Percentiles rank a stretch among this genome's conserved stretches.
Conservation (phyloP, 1,140 invertebrate species). For the Pachyrhynchus sulphureomaculatus region DNA sequence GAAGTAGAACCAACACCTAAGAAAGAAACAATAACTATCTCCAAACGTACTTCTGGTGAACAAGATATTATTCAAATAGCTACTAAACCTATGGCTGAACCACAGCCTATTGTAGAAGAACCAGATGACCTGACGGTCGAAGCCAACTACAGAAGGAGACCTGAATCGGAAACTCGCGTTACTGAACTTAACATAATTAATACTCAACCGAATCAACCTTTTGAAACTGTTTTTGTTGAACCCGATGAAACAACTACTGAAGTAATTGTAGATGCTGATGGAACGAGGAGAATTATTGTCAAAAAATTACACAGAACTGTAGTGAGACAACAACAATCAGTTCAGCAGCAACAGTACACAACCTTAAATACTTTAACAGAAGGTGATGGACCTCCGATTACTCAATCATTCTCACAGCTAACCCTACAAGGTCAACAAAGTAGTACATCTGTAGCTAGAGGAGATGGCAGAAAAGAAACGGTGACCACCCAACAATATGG, state of each 20-base stretch:
- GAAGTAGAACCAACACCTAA: slow-evolving; percentile 45
- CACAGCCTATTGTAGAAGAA: slow-evolving; percentile 54
- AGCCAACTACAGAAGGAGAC: slow-evolving; percentile 66
- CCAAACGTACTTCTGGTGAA: slow-evolving; percentile 65
- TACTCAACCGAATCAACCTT: slow-evolving; percentile 66
- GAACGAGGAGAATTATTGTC: slow-evolving; percentile 77
- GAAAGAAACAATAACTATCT: slow-evolving; percentile 70
- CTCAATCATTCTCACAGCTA: slow-evolving; percentile 66
- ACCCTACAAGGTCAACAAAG: slow-evolving; percentile 64
- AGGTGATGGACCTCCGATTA: slow-evolving; percentile 53
- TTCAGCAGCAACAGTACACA: slow-evolving; percentile 54
- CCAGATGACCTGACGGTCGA: slow-evolving; percentile 67
- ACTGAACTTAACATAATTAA: slow-evolving; percentile 67
- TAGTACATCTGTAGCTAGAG: slow-evolving; percentile 60
- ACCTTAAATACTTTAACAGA: slow-evolving; percentile 45
- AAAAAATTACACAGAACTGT: slow-evolving; percentile 64
- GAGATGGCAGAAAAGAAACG: slow-evolving; percentile 63
- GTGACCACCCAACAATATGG: slow-evolving; percentile 62
- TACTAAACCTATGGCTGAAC: slow-evolving; percentile 60
- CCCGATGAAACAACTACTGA: slow-evolving; percentile 76
- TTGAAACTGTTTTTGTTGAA: slow-evolving; percentile 75
- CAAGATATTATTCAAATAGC: slow-evolving; percentile 78
- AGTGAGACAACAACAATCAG: slow-evolving; percentile 56
- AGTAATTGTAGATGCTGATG: slow-evolving; percentile 76
- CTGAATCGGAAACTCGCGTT: slow-evolving; percentile 51